A percentile compares a stretch with the other conserved stretches of the same genome.
Evolutionary conservation across 1,140 invertebrate genomes (phyloP).

Genomic region (Heterodera schachtii): DNA sequence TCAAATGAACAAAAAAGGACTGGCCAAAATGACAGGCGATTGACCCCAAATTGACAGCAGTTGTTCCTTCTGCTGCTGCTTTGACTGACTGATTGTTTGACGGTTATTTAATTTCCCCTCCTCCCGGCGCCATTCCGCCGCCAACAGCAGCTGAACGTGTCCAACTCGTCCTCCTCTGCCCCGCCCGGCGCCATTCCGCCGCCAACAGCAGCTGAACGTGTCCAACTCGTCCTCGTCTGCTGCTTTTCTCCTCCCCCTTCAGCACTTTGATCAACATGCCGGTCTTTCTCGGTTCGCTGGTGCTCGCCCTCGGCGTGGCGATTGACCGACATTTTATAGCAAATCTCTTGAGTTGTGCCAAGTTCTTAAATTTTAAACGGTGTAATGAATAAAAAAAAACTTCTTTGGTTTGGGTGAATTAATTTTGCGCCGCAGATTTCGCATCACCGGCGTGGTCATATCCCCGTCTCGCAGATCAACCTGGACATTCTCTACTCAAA

Average conservation of each 20-base stretch:
- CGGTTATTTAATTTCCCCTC: slow-evolving; percentile 3
- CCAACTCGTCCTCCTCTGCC: neutral
- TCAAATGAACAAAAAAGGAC: no score
- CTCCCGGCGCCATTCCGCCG: slow-evolving; percentile 41
- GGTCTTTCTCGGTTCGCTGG: slow-evolving; percentile 47
- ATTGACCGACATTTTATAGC: no score
- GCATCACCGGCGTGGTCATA: slow-evolving; percentile 38
- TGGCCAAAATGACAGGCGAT: neutral
- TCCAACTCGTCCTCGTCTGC: slow-evolving; percentile 14
- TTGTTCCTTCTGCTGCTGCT: neutral
- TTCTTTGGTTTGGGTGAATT: no score
- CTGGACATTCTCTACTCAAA: slow-evolving; percentile 55
- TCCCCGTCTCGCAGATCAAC: slow-evolving; percentile 51
- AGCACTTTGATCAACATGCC: slow-evolving; percentile 45
- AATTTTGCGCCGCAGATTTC: no score
- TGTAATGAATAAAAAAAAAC: no score
- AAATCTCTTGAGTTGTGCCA: no score
- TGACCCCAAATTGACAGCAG: neutral
- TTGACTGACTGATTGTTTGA: neutral
- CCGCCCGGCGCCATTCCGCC: slow-evolving; percentile 44
- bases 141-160: slow-evolving; percentile 2
- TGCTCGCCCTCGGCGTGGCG: slow-evolving; percentile 44
- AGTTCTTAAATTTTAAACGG: no score
- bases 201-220: neutral
- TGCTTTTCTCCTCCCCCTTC: neutral